Base-by-base conservation (phyloP, 2,888 invertebrate genomes). In the Neoscelio sp. region DNA sequence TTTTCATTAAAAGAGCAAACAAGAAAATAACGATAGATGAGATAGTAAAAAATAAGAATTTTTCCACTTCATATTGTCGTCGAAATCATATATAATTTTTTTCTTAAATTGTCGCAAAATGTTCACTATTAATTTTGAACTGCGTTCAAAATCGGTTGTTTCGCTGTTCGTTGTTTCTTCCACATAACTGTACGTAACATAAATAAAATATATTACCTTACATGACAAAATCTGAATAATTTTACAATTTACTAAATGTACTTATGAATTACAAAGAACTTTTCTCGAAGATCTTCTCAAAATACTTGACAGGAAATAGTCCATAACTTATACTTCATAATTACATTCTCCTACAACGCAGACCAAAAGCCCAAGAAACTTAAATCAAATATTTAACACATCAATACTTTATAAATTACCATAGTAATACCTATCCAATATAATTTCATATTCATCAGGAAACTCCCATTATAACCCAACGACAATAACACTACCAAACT, bases 241-340 rank as follows among this genome's bases (percentile, higher is more conserved):
- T 62, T 62, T 17, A 28, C 62, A 42, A 62, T 62, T 52, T 56
- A 65, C 64, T 26, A 56, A 50, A 74, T 56, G 13, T 64, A 64
- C 26, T 15, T 35, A 35, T 50, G 56, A 74, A 58, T 65, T 46
- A 28, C 58, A 48, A 65, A 42, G 33, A 38, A 26, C 40, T 67
- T 52, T 60, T 42, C 23, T 67, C 5, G n/a, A 48, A 62, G 54
- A 62, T 48, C 38, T 54, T 62, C 23, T 23, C 23, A 54, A 76
- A 70, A 56, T 50, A 70, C 76, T 70, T 76, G 76, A 76, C 76
- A 56, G 20, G 64, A 70, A 76, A 76, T 70, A 70, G 70, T 56
- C 50, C 70, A 76, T 76, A 76, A 76, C 62, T 76, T 76, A 62
- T 48, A 15, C 38, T 8, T 44, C 56, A 64, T 76, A 76, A 76